Conservation (phyloP, 2,113 vertebrate genomes). For the Terrapene triunguis region DNA sequence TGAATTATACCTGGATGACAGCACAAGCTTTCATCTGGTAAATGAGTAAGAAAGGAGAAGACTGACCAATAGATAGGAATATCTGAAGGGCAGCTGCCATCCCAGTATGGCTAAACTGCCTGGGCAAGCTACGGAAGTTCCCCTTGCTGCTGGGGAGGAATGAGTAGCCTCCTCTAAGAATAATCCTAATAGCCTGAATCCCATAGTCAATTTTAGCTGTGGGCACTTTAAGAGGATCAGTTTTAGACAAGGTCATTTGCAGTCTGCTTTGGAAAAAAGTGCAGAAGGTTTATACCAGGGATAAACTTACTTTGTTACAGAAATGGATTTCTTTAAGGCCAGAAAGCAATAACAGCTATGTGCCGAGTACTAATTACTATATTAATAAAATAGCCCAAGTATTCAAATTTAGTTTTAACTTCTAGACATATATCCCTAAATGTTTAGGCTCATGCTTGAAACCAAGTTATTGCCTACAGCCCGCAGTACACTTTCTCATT, state of each 20-base stretch:
- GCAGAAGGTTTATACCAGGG: background rate
- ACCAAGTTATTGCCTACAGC: slow-evolving; percentile 58
- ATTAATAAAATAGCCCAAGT: slow-evolving; percentile 15
- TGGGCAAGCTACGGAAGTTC: background rate
- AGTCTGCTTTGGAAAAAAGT: background rate
- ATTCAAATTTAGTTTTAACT: slow-evolving; percentile 27
- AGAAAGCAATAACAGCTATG: slow-evolving; percentile 14
- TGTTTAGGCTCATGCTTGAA: slow-evolving; percentile 41
- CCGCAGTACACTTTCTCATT: slow-evolving; percentile 42
- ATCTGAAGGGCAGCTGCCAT: background rate
- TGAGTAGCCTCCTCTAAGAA: background rate
- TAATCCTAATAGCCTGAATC: background rate
- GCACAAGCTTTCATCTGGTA: background rate
- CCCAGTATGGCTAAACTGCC: background rate
- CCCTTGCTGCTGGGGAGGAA: background rate
- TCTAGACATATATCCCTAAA: slow-evolving; percentile 1
- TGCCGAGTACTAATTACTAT: slow-evolving; percentile 8
- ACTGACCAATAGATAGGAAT: background rate
- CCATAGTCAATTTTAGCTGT: background rate
- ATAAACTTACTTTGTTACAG: background rate
- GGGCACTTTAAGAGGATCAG: background rate
- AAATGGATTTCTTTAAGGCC: background rate
- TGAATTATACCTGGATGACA: background rate
- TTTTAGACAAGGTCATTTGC: background rate
- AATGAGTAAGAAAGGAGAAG: background rate